These are phyloP conservation scores for Neelides sp. DNA, from an alignment of 1,140 invertebrate genomes.

Conservation along the genomic window DNA sequence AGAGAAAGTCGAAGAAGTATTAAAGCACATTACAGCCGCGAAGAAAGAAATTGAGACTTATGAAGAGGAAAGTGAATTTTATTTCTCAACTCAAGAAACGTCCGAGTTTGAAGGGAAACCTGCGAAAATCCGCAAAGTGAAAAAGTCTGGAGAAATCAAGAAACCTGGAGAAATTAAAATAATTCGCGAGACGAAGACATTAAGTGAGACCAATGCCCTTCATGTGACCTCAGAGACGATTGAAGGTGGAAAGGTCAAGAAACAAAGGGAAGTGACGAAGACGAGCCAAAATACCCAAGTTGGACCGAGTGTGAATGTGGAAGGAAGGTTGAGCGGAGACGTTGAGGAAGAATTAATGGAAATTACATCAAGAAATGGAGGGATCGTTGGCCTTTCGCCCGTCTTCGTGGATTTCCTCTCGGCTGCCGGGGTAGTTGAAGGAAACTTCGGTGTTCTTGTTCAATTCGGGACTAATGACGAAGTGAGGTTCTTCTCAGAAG, in stretches of 20 bases:
- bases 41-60: conserved; percentile 15
- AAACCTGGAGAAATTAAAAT: too few species aligned
- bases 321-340: neutral
- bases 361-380: too few species aligned
- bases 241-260: neutral
- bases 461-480: too few species aligned
- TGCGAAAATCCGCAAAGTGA: conserved; percentile 2
- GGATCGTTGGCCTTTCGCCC: neutral
- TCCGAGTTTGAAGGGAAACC: neutral
- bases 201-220: neutral
- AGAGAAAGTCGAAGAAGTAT: conserved; percentile 26
- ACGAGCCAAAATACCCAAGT: neutral
- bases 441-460: neutral
- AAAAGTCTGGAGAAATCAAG: conserved; percentile 6
- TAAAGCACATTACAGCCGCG: conserved; percentile 26
- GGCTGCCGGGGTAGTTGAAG: neutral
- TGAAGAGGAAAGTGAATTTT: conserved; percentile 39
- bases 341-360: conserved; percentile 9
- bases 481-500: too few species aligned
- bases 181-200: conserved; percentile 38
- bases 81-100: too few species aligned
- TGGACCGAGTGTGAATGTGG: neutral
- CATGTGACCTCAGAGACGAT: neutral
- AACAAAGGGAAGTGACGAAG: neutral
- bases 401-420: neutral